Evolutionary conservation across 1,140 invertebrate genomes (phyloP).

Genomic region (Colletes gigas): DNA sequence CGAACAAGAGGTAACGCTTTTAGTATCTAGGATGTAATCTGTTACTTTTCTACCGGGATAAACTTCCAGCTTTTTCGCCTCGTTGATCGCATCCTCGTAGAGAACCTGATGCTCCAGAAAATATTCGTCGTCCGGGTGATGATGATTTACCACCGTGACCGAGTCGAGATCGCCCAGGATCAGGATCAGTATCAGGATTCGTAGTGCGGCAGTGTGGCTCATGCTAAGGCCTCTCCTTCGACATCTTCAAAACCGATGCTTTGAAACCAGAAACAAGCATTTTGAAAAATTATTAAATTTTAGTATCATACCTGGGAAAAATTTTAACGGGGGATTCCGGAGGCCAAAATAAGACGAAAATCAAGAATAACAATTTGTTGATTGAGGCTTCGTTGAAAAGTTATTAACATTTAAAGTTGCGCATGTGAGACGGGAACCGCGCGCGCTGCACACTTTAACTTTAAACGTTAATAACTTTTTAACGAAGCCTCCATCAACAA

Average conservation of each 20-base stretch:
- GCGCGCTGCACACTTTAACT: no score
- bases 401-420: no score
- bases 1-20: constrained; percentile 43
- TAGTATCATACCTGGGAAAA: no score
- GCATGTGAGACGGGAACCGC: no score
- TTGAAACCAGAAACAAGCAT: constrained; percentile 17
- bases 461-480: no score
- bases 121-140: constrained; percentile 72
- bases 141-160: constrained; percentile 73
- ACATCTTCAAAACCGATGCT: constrained; percentile 59
- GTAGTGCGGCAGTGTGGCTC: constrained; percentile 64
- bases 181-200: constrained; percentile 64
- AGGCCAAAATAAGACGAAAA: no score
- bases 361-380: no score
- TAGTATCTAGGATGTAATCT: constrained; percentile 12
- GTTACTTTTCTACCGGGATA: constrained; percentile 68
- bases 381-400: no score
- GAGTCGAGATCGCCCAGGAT: constrained; percentile 68
- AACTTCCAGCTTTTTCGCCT: constrained; percentile 72
- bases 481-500: no score
- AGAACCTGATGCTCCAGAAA: constrained; percentile 73
- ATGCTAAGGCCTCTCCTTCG: constrained; percentile 73
- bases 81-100: constrained; percentile 71
- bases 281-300: no score
- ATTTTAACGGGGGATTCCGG: no score